These are phyloP conservation scores for Drosophila greeni DNA, from an alignment of 2,888 invertebrate genomes.

Conservation along the genomic window DNA sequence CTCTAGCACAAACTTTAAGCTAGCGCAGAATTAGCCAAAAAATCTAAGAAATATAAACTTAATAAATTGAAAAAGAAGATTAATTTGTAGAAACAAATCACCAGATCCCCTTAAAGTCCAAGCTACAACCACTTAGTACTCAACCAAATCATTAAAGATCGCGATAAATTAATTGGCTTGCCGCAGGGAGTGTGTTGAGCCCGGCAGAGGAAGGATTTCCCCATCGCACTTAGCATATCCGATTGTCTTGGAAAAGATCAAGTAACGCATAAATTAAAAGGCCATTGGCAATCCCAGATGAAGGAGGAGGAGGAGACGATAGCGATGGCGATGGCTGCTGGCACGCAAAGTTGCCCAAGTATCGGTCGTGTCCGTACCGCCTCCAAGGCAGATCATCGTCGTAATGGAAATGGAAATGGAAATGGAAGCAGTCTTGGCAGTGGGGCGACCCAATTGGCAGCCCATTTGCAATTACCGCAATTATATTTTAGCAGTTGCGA, in stretches of 20 bases:
- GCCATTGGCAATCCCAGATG: slow-evolving; percentile 50
- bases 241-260: slow-evolving; percentile 29
- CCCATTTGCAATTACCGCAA: slow-evolving; percentile 64
- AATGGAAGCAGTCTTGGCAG: slow-evolving; percentile 38
- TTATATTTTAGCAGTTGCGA: slow-evolving; percentile 52
- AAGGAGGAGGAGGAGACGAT: slow-evolving; percentile 13
- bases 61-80: neutral
- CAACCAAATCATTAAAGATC: slow-evolving; percentile 6
- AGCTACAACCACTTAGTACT: neutral
- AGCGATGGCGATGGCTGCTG: slow-evolving; percentile 12
- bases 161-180: slow-evolving; percentile 5
- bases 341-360: slow-evolving; percentile 69
- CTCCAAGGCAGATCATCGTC: slow-evolving; percentile 45
- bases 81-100: neutral
- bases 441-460: slow-evolving; percentile 65
- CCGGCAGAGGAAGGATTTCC: slow-evolving; percentile 20
- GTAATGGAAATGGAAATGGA: slow-evolving; percentile 15
- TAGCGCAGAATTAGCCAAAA: no score
- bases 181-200: slow-evolving; percentile 3
- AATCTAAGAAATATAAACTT: neutral
- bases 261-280: slow-evolving; percentile 64
- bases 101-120: no score
- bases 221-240: slow-evolving; percentile 33
- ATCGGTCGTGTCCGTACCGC: slow-evolving; percentile 47
- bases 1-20: no score